Evolutionary conservation across 2,113 vertebrate species (phyloP).

Genomic region (Oncorhynchus mykiss): DNA sequence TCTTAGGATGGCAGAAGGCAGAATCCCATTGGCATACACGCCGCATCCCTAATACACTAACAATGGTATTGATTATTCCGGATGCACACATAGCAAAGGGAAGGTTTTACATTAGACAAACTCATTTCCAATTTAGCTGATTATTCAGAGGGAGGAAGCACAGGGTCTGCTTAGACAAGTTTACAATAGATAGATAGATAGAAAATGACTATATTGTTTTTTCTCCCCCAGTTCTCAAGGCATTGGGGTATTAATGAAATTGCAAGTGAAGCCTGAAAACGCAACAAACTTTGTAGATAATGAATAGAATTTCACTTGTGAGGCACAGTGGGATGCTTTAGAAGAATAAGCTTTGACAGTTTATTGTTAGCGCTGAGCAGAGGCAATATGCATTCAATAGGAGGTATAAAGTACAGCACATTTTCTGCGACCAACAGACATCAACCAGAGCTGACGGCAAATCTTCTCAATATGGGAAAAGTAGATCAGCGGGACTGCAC

Average conservation of each 20-base stretch:
- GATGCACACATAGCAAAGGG: conserved; percentile 16
- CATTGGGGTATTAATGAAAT: conserved; percentile 16
- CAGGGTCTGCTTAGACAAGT: conserved; percentile 7
- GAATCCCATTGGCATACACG: neutral
- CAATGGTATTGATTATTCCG: conserved; percentile 29
- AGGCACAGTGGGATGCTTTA: conserved; percentile 8
- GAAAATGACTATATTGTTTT: conserved; percentile 15
- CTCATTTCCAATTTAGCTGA: conserved; percentile 16
- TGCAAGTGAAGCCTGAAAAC: neutral
- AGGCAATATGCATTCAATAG: conserved; percentile 4
- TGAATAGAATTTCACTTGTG: conserved; percentile 19
- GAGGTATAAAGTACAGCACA: neutral
- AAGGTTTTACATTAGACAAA: conserved; percentile 12
- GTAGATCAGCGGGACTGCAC: neutral
- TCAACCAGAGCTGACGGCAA: neutral
- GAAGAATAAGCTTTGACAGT: neutral
- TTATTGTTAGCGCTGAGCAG: neutral
- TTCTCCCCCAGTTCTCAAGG: conserved; percentile 6
- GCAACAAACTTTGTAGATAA: conserved; percentile 25
- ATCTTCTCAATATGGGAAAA: neutral
- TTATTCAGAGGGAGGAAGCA: conserved; percentile 1
- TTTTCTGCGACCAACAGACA: neutral
- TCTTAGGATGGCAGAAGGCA: conserved; percentile 20
- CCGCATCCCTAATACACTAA: conserved; percentile 32
- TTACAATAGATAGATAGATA: conserved; percentile 2